Percentiles rank a stretch among this genome's conserved stretches.
phyloP scores from a whole-genome alignment of 2,888 invertebrate genomes.

The Eristalinus aeneus region DNA sequence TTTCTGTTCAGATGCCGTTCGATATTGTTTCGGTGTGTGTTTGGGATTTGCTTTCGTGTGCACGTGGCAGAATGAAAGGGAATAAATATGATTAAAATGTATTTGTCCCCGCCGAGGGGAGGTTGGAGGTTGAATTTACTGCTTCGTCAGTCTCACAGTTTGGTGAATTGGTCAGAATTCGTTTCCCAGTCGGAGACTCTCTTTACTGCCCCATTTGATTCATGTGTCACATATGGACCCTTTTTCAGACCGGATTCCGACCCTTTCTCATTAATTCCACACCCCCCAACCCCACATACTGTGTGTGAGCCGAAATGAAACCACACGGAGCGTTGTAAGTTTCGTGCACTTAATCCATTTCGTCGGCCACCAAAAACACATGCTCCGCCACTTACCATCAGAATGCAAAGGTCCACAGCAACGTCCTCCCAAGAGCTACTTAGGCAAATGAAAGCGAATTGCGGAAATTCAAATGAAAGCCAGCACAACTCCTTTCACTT shows the following conservation, averaged over 20 bases:
- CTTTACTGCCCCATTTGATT: too few relatives aligned
- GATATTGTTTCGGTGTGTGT: background rate
- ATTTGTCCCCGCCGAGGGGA: too few relatives aligned
- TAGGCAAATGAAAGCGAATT: slow-evolving; percentile 61
- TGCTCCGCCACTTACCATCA: slow-evolving; percentile 34
- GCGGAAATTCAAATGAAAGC: slow-evolving; percentile 12
- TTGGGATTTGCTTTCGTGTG: background rate
- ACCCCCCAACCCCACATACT: background rate
- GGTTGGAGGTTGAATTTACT: too few relatives aligned
- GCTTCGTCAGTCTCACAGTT: too few relatives aligned
- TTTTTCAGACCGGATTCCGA: too few relatives aligned
- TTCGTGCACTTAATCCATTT: background rate
- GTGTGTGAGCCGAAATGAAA: background rate
- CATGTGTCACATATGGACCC: too few relatives aligned
- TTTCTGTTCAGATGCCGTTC: slow-evolving; percentile 56
- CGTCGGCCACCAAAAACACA: background rate
- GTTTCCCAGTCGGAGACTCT: too few relatives aligned
- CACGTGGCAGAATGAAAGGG: background rate
- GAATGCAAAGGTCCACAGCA: slow-evolving; percentile 10
- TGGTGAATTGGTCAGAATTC: too few relatives aligned
- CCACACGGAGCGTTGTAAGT: background rate
- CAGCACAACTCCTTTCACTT: slow-evolving; percentile 19
- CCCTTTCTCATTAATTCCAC: background rate
- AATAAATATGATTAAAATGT: background rate
- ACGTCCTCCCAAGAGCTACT: slow-evolving; percentile 29